Conservation (phyloP, 2,113 vertebrate genomes). For the Leptosomus discolor region DNA sequence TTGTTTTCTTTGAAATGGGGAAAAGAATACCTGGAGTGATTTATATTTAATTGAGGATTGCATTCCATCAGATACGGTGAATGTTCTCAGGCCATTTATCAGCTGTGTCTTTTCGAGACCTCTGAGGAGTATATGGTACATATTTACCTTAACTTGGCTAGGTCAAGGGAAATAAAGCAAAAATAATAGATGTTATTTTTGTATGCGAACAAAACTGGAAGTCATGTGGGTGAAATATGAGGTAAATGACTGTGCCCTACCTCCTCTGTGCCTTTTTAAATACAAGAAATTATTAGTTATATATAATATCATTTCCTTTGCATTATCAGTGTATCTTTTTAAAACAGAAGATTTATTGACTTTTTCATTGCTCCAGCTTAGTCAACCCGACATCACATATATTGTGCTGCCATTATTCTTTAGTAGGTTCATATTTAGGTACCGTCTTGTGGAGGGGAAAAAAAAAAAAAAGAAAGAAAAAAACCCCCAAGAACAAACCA, state of each 20-base stretch:
- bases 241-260: constrained; percentile 24
- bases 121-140: constrained; percentile 42
- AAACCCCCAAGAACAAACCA: background rate
- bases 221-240: constrained; percentile 42
- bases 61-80: constrained; percentile 67
- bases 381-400: background rate
- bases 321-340: constrained; percentile 31
- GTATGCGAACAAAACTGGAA: constrained; percentile 51
- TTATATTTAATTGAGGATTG: constrained; percentile 69
- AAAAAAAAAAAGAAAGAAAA: background rate
- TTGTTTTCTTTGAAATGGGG: constrained; percentile 66
- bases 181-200: constrained; percentile 63
- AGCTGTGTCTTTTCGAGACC: constrained; percentile 46
- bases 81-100: constrained; percentile 65
- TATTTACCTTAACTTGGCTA: constrained; percentile 64
- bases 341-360: constrained; percentile 30
- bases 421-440: background rate
- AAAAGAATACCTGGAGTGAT: constrained; percentile 72
- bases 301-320: constrained; percentile 36
- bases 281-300: constrained; percentile 30
- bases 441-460: background rate
- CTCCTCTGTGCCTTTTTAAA: constrained; percentile 47
- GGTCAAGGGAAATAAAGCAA: constrained; percentile 70
- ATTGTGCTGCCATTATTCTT: background rate
- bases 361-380: constrained; percentile 1